Conservation (phyloP, 2,888 invertebrate genomes). For the Acleris laterana region DNA sequence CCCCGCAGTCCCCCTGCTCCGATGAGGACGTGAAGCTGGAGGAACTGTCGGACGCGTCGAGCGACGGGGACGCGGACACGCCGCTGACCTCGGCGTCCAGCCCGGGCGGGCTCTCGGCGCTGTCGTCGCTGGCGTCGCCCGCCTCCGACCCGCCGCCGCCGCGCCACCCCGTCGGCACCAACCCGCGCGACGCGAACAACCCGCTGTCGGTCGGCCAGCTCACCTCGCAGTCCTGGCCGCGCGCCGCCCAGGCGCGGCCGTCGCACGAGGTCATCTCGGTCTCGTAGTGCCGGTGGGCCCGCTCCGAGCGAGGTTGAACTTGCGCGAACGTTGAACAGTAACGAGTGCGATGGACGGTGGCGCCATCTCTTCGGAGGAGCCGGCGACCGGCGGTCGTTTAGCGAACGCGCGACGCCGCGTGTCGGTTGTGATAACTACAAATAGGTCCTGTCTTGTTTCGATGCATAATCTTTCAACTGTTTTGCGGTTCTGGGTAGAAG, state of each 20-base stretch:
- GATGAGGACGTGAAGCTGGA: slow-evolving; percentile 88
- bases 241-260: slow-evolving; percentile 67
- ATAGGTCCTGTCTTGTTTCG: slow-evolving; percentile 29
- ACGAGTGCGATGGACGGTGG: slow-evolving; percentile 45
- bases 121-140: slow-evolving; percentile 89
- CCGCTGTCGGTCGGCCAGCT: slow-evolving; percentile 95
- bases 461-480: slow-evolving; percentile 2
- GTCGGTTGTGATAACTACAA: slow-evolving; percentile 67
- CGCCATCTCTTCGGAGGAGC: slow-evolving; percentile 49
- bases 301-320: slow-evolving; percentile 42
- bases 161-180: slow-evolving; percentile 94
- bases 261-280: slow-evolving; percentile 80
- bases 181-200: slow-evolving; percentile 96
- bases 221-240: slow-evolving; percentile 87
- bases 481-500: slow-evolving; percentile 41
- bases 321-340: slow-evolving; percentile 46
- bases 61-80: slow-evolving; percentile 81
- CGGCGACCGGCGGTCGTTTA: slow-evolving; percentile 54
- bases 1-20: slow-evolving; percentile 92
- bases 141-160: slow-evolving; percentile 87
- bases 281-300: slow-evolving; percentile 68
- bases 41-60: slow-evolving; percentile 87
- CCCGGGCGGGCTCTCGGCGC: slow-evolving; percentile 78
- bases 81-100: slow-evolving; percentile 77
- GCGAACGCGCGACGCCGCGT: slow-evolving; percentile 55